Conservation (phyloP, 2,113 vertebrate genomes). For the Monarcha castaneiventris region DNA sequence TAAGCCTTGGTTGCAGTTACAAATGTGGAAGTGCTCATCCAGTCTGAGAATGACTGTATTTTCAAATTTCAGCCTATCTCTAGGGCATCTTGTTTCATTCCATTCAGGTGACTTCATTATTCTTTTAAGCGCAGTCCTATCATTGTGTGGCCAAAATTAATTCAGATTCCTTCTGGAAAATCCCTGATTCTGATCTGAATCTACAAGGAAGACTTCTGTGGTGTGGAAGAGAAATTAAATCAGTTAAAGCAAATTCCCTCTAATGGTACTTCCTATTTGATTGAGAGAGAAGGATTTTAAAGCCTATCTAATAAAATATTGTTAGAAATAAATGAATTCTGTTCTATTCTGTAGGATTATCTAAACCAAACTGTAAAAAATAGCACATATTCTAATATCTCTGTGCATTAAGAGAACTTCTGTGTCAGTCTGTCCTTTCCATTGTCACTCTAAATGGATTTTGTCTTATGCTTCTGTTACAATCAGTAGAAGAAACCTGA, state of each 20-base stretch:
- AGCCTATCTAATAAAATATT: background rate
- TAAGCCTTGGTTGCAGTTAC: background rate
- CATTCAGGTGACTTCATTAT: background rate
- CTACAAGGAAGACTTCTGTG: background rate
- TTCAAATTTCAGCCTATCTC: background rate
- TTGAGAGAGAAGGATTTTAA: background rate
- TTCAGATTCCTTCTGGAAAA: background rate
- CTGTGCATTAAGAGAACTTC: background rate
- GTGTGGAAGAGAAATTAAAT: background rate
- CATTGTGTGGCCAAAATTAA: background rate
- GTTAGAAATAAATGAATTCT: background rate
- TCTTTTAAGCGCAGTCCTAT: background rate
- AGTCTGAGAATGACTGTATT: background rate
- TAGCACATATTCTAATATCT: background rate
- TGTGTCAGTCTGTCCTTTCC: background rate
- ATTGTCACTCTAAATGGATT: background rate
- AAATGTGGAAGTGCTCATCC: background rate
- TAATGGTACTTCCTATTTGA: background rate
- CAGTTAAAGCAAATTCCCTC: background rate
- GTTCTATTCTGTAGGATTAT: background rate
- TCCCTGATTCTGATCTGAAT: background rate
- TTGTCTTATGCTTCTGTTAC: background rate
- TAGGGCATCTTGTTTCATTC: background rate
- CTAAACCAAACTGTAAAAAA: background rate
- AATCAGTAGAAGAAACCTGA: background rate